A percentile compares a stretch with the other conserved stretches of the same genome.
phyloP scores from a whole-genome alignment of 1,140 invertebrate genomes.

The Drosophila takahashii region DNA sequence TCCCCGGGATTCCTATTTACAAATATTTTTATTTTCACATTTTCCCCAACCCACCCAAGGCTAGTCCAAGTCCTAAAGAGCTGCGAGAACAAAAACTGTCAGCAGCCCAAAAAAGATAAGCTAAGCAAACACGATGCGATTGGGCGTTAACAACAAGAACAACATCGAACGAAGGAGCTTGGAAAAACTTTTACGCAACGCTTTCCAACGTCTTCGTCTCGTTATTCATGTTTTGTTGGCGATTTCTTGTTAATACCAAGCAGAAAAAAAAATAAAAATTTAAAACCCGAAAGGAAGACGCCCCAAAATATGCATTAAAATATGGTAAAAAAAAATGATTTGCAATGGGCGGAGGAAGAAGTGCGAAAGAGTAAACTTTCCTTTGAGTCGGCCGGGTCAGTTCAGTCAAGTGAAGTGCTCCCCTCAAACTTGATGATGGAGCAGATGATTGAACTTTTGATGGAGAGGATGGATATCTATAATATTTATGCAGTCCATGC shows the following conservation, averaged over 20 bases:
- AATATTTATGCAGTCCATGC: conserved; percentile 41
- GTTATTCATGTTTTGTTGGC: conserved; percentile 53
- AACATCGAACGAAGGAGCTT: conserved; percentile 9
- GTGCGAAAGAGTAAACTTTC: conserved; percentile 38
- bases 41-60: conserved; percentile 16
- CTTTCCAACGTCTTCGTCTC: conserved; percentile 15
- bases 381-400: conserved; percentile 28
- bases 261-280: not conserved
- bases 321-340: conserved; percentile 22
- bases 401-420: conserved; percentile 43
- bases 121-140: conserved; percentile 59
- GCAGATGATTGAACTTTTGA: conserved; percentile 44
- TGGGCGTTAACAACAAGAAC: conserved; percentile 54
- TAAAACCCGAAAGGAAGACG: conserved; percentile 13
- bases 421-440: conserved; percentile 35
- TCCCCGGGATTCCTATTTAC: conserved; percentile 25
- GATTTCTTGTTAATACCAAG: conserved; percentile 39
- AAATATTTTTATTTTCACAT: conserved; percentile 49
- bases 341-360: conserved; percentile 4
- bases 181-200: conserved; percentile 17
- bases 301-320: conserved; percentile 59
- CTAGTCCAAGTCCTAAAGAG: not conserved
- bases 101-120: conserved; percentile 54
- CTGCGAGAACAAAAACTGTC: conserved; percentile 43
- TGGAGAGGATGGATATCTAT: conserved; percentile 26